Conservation (phyloP, 2,888 invertebrate genomes). For the Plusia festucae region DNA sequence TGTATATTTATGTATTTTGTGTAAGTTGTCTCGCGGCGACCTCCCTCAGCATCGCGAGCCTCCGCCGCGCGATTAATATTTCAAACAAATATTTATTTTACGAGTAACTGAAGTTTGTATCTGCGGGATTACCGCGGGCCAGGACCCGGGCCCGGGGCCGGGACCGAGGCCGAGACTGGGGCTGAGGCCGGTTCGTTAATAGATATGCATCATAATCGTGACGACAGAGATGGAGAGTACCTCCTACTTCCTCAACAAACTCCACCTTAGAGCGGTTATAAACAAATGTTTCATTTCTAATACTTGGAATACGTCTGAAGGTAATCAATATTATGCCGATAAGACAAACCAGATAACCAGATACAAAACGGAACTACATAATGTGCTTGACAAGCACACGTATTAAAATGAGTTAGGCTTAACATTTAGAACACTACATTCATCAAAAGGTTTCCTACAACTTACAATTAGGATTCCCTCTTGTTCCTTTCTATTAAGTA, state of each 20-base stretch:
- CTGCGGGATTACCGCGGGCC: not conserved
- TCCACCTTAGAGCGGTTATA: not conserved
- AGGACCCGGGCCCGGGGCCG: not conserved
- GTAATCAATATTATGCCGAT: too few relatives aligned
- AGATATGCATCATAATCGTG: not conserved
- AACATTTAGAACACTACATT: too few relatives aligned
- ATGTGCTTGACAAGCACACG: too few relatives aligned
- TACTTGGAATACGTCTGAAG: too few relatives aligned
- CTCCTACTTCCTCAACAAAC: not conserved
- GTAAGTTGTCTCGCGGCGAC: not conserved
- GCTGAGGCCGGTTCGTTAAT: not conserved
- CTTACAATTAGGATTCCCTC: not conserved
- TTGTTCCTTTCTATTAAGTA: not conserved
- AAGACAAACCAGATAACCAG: too few relatives aligned
- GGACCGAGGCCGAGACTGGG: too few relatives aligned
- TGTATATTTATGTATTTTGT: not conserved
- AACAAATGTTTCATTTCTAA: too few relatives aligned
- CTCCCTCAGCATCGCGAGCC: not conserved
- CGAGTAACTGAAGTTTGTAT: not conserved
- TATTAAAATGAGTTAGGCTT: too few relatives aligned
- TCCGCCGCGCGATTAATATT: not conserved
- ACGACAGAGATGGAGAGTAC: not conserved
- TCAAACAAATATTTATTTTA: slow-evolving; percentile 2
- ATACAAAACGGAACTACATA: too few relatives aligned
- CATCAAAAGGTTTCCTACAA: too few relatives aligned